These are phyloP conservation scores for Tribolium castaneum DNA, from an alignment of 1,140 invertebrate species.

Conservation along the genomic window DNA sequence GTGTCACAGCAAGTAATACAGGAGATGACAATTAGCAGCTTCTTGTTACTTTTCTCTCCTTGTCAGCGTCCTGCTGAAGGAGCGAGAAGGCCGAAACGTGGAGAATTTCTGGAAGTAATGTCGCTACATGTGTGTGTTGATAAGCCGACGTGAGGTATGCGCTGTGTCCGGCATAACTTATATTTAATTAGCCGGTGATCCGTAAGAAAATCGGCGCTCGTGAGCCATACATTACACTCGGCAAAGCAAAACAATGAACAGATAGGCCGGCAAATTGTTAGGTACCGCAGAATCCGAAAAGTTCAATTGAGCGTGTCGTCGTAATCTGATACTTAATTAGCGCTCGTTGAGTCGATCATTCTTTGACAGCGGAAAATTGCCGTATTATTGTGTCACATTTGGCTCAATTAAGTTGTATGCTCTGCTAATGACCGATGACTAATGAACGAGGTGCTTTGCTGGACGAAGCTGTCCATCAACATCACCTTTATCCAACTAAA, in stretches of 20 bases:
- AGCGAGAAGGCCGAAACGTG: slow-evolving; percentile 17
- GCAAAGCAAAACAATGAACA: slow-evolving; percentile 30
- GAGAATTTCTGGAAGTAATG: neutral
- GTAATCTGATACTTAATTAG: slow-evolving; percentile 34
- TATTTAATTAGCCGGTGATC: slow-evolving; percentile 56
- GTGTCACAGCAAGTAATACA: slow-evolving; percentile 43
- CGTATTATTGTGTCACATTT: slow-evolving; percentile 35
- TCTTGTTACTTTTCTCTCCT: slow-evolving; percentile 27
- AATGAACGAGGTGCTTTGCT: slow-evolving; percentile 44
- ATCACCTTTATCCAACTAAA: slow-evolving; percentile 43
- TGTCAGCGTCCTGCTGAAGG: neutral
- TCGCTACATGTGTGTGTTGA: slow-evolving; percentile 36
- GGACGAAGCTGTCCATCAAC: slow-evolving; percentile 49
- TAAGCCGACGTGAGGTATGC: slow-evolving; percentile 53
- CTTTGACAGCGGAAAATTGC: slow-evolving; percentile 40
- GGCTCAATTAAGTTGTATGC: slow-evolving; percentile 40
- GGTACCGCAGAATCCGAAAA: neutral
- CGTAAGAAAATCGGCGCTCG: slow-evolving; percentile 50
- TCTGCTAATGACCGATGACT: slow-evolving; percentile 54
- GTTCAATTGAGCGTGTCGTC: slow-evolving; percentile 14
- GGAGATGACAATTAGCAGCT: slow-evolving; percentile 49
- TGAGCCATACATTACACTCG: slow-evolving; percentile 50
- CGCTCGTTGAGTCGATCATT: slow-evolving; percentile 25
- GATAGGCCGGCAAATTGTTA: neutral
- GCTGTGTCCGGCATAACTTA: slow-evolving; percentile 49